Conservation (phyloP, 2,888 invertebrate genomes). For the Chrysolina haemoptera region DNA sequence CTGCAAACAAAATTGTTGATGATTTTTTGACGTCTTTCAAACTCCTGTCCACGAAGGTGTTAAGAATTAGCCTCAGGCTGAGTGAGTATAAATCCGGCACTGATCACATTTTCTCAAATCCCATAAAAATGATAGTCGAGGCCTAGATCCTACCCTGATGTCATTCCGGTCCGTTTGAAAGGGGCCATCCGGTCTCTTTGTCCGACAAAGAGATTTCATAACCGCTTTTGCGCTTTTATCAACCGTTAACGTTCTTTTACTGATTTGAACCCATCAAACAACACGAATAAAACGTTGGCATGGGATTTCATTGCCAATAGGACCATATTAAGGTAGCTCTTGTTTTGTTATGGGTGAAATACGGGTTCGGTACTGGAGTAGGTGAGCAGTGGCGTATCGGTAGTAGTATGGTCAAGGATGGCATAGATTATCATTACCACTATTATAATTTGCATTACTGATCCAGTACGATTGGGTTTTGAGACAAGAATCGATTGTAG, state of each 20-base stretch:
- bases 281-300: not conserved
- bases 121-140: not conserved
- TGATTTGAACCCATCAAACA: conserved; percentile 4
- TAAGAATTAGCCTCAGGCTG: no score
- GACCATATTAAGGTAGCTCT: conserved; percentile 5
- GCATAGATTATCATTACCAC: no score
- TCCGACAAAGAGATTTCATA: conserved; percentile 26
- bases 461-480: no score
- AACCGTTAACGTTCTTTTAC: conserved; percentile 10
- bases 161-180: conserved; percentile 16
- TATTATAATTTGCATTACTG: no score
- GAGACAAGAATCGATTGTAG: no score
- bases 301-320: not conserved
- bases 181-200: conserved; percentile 22
- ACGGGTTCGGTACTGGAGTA: not conserved
- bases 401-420: no score
- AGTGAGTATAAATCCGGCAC: no score
- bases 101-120: no score
- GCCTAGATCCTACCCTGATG: not conserved
- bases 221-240: conserved; percentile 22
- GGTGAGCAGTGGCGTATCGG: conserved; percentile 6
- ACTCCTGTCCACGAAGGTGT: no score
- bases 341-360: not conserved
- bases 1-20: no score
- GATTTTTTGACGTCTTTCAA: no score